Evolutionary conservation across 2,888 invertebrate species (phyloP).

Genomic region (Acronicta alni): DNA sequence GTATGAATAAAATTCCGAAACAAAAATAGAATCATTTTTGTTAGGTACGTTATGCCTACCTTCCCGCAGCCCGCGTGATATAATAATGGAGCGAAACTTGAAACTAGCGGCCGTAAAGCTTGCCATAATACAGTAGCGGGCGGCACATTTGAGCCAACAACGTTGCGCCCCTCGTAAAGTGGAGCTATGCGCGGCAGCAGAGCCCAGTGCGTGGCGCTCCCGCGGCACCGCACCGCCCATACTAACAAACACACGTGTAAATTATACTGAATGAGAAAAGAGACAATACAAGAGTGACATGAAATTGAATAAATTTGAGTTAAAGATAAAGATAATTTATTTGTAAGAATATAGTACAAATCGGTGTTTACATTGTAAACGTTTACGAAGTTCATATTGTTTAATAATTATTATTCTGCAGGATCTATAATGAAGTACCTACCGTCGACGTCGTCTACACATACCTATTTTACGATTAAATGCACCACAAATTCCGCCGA

Average conservation of each 20-base stretch:
- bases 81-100: slow-evolving; percentile 39
- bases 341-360: too few species aligned
- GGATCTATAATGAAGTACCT: background rate
- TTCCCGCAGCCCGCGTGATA: slow-evolving; percentile 11
- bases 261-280: background rate
- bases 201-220: background rate
- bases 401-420: too few species aligned
- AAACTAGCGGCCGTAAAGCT: slow-evolving; percentile 37
- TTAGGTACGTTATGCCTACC: background rate
- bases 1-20: too few species aligned
- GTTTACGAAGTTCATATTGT: too few species aligned
- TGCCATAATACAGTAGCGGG: slow-evolving; percentile 26
- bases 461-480: background rate
- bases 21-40: too few species aligned
- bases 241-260: too few species aligned
- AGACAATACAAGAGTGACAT: background rate
- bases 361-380: too few species aligned
- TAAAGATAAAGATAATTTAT: too few species aligned
- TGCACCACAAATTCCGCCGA: slow-evolving; percentile 17
- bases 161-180: slow-evolving; percentile 50
- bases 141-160: slow-evolving; percentile 43
- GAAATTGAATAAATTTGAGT: too few species aligned
- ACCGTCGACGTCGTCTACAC: background rate
- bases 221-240: too few species aligned
- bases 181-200: slow-evolving; percentile 39